Percentiles rank a stretch among this genome's conserved stretches.
Evolutionary conservation across 2,113 vertebrate species (phyloP).

Genomic region (Mormyrus lacerda): DNA sequence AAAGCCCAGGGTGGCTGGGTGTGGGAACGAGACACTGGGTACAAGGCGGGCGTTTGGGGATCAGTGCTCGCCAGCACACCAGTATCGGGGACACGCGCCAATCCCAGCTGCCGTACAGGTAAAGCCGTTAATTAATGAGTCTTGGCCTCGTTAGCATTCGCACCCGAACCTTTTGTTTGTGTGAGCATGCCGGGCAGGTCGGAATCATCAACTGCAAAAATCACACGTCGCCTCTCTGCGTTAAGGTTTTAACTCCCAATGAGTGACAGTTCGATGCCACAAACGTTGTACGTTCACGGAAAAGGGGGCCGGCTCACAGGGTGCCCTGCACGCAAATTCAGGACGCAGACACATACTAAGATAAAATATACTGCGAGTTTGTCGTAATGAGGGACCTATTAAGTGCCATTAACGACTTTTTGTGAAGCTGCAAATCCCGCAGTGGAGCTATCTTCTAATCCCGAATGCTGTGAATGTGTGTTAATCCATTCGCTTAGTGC

Average conservation of each 20-base stretch:
- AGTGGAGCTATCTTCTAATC: background rate
- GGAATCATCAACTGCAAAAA: background rate
- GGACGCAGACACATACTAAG: background rate
- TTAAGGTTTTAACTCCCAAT: background rate
- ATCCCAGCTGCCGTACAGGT: background rate
- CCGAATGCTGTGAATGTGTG: background rate
- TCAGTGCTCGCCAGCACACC: background rate
- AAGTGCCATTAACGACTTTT: constrained; percentile 6
- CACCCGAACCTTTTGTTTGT: background rate
- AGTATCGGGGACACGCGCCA: background rate
- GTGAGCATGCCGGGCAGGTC: background rate
- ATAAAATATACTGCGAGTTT: background rate
- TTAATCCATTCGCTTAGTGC: background rate
- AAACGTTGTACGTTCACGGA: background rate
- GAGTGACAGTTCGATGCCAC: background rate
- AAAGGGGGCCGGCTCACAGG: background rate
- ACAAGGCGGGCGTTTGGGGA: background rate
- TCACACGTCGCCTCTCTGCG: background rate
- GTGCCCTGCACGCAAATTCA: background rate
- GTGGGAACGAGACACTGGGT: background rate
- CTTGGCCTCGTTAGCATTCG: background rate
- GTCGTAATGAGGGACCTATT: background rate
- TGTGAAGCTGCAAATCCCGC: background rate
- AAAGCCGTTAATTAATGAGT: background rate
- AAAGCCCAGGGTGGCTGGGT: background rate